Conservation (phyloP, 2,888 invertebrate species). For the Drosophila nigritarsus region DNA sequence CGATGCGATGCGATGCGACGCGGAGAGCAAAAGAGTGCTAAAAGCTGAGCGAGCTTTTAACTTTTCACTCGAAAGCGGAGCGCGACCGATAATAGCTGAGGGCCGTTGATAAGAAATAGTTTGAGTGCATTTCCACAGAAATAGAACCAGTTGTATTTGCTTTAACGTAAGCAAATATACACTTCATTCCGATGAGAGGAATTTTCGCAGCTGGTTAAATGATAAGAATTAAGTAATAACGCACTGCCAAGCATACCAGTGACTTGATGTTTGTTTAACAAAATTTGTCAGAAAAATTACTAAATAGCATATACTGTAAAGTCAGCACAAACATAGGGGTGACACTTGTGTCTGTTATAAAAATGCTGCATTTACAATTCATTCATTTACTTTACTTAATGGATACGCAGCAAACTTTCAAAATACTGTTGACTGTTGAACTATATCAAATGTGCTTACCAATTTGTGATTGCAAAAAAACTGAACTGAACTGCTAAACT, state of each 20-base stretch:
- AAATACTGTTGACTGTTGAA: slow-evolving; percentile 20
- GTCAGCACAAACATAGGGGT: slow-evolving; percentile 35
- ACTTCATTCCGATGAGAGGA: slow-evolving; percentile 38
- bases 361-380: slow-evolving; percentile 45
- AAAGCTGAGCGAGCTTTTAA: slow-evolving; percentile 66
- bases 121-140: slow-evolving; percentile 14
- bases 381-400: slow-evolving; percentile 56
- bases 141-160: slow-evolving; percentile 15
- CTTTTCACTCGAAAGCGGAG: slow-evolving; percentile 42
- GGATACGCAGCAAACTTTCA: slow-evolving; percentile 20
- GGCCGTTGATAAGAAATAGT: slow-evolving; percentile 53
- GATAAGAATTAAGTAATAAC: slow-evolving; percentile 26
- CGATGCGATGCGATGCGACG: slow-evolving; percentile 1
- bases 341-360: slow-evolving; percentile 9
- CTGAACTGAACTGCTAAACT: neutral
- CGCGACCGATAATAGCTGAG: slow-evolving; percentile 64
- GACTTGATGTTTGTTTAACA: slow-evolving; percentile 16
- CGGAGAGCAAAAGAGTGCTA: slow-evolving; percentile 9
- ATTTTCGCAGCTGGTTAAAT: neutral
- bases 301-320: slow-evolving; percentile 11
- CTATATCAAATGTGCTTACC: neutral
- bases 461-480: neutral
- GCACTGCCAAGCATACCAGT: neutral
- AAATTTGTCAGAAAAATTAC: slow-evolving; percentile 16
- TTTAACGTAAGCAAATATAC: slow-evolving; percentile 10